phyloP scores from a whole-genome alignment of 2,888 invertebrate genomes.

The Sclerodermus sp. region DNA sequence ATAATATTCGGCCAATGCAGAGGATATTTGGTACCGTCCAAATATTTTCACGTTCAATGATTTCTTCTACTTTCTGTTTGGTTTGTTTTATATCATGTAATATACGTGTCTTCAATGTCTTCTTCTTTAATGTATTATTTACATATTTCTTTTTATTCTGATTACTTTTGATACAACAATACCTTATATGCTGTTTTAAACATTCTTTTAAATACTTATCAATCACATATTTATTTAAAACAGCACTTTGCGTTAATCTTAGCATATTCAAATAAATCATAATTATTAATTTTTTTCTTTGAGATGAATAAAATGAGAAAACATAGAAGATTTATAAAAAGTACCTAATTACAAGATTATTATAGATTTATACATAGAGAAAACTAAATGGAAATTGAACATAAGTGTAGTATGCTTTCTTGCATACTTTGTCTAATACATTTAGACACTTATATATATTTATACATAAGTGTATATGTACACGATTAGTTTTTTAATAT shows the following conservation, averaged over 20 bases:
- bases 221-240: constrained; percentile 33
- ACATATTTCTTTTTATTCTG: constrained; percentile 30
- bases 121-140: constrained; percentile 29
- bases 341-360: no score
- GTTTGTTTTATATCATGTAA: constrained; percentile 45
- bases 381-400: no score
- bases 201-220: constrained; percentile 37
- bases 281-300: constrained; percentile 24
- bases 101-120: constrained; percentile 39
- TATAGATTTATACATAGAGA: no score
- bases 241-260: constrained; percentile 25
- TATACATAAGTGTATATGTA: no score
- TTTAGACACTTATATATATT: no score
- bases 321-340: no score
- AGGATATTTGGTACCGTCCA: constrained; percentile 92
- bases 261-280: constrained; percentile 40
- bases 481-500: no score
- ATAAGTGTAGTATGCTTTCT: no score
- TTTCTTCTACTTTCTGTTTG: constrained; percentile 72
- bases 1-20: constrained; percentile 79
- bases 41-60: constrained; percentile 84
- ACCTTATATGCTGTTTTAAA: constrained; percentile 26
- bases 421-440: no score
- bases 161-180: constrained; percentile 35
- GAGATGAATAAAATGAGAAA: no score